A percentile compares a stretch with the other conserved stretches of the same genome.
Conservation (phyloP, 2,797 vertebrate genomes). For the Sebastes trivittatus region DNA sequence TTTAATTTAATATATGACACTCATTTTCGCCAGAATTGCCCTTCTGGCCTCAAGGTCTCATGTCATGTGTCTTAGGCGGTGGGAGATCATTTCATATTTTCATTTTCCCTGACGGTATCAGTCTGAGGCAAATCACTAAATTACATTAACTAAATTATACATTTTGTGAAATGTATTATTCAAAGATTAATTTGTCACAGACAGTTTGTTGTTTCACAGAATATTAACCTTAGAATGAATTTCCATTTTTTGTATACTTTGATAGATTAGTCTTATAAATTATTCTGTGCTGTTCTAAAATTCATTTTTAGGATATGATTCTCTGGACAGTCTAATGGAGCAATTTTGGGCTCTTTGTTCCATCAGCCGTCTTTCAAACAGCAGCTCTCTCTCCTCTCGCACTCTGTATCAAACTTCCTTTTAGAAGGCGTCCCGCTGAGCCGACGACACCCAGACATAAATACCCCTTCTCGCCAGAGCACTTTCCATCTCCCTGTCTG, state of each 20-base stretch:
- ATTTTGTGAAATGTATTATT: slow-evolving; percentile 76
- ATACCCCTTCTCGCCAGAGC: slow-evolving; percentile 61
- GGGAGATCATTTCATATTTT: slow-evolving; percentile 45
- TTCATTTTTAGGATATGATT: slow-evolving; percentile 58
- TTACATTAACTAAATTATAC: slow-evolving; percentile 74
- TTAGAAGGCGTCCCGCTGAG: slow-evolving; percentile 69
- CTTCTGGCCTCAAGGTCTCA: slow-evolving; percentile 47
- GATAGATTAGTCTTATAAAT: slow-evolving; percentile 76
- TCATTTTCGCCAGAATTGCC: slow-evolving; percentile 48
- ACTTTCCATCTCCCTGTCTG: slow-evolving; percentile 66
- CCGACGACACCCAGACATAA: slow-evolving; percentile 72
- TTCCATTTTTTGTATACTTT: slow-evolving; percentile 67
- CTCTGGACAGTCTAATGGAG: slow-evolving; percentile 70
- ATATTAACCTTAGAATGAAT: slow-evolving; percentile 69
- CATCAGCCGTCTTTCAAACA: slow-evolving; percentile 55
- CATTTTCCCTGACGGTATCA: slow-evolving; percentile 44
- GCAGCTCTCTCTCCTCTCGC: slow-evolving; percentile 30
- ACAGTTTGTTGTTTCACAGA: slow-evolving; percentile 72
- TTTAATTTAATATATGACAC: slow-evolving; percentile 62
- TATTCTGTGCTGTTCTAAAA: slow-evolving; percentile 64
- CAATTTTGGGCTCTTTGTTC: slow-evolving; percentile 70
- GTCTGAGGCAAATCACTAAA: slow-evolving; percentile 56
- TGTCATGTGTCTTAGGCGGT: slow-evolving; percentile 26
- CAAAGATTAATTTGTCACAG: slow-evolving; percentile 70
- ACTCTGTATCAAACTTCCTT: slow-evolving; percentile 67